Evolutionary conservation across 1,140 invertebrate species (phyloP), one percentile per base, ranked within the genome.

Genomic region (Gryllus bimaculatus): DNA sequence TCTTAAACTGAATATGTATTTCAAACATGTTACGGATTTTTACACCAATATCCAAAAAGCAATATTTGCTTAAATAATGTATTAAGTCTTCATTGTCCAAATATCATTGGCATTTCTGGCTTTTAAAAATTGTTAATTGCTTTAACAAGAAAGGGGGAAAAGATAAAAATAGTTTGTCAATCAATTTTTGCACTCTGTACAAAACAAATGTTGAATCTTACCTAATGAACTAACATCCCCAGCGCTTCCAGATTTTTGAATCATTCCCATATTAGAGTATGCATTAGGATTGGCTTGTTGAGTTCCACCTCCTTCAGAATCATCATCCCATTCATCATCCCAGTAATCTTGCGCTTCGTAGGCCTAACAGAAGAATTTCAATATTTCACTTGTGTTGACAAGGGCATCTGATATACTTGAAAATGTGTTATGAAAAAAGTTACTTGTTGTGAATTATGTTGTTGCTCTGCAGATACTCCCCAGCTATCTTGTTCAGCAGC

Each of bases 311-410:
- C 92, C 89, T 84, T 95, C 94, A 83, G 93, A 94, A 85, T 96
- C 94, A 84, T 96, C 94, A 81, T 95, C 94, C 93, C 94, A 96
- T 79, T 95, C 94, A 84, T 96, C 94, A 80, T 95, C 94, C 91
- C 91, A 93, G 81, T 89, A 92, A 83, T 93, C 92, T 47, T 87
- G 87, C 82, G 85, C 83, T 85, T 83, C 87, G 80, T 48, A 78
- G 54, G 66, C 26, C 66, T 74, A 26, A 39, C 21, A 18, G 49
- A 73, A 18, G 5, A 75, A 26, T 10, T 26, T 26, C 8, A 39
- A 26, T 12, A 75, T 13, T 8, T 3, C 26, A 26, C 74, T 21
- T 75, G n/a, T 26, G 26, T 18, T 18, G 15, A 73, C 15, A 73
- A 8, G 8, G 0, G 13, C 66, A 15, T 1, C 66, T 73, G 73